Conservation (phyloP, 1,140 invertebrate species). For the Drosophila takahashii region DNA sequence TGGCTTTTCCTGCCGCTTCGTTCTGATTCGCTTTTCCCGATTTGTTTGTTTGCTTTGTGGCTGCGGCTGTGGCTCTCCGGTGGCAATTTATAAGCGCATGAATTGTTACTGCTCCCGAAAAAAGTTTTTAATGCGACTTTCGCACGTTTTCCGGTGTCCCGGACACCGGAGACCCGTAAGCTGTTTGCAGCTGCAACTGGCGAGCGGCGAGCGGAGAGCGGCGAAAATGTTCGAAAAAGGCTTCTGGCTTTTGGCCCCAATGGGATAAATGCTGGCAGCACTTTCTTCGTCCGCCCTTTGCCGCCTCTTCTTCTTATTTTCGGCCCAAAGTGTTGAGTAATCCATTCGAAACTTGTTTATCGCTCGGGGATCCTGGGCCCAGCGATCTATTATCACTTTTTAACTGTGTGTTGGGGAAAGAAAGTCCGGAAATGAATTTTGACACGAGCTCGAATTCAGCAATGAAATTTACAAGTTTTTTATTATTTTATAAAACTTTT, state of each 20-base stretch:
- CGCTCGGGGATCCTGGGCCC: constrained; percentile 23
- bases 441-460: too few relatives aligned
- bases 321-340: constrained; percentile 41
- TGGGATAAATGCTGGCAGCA: constrained; percentile 36
- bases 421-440: neutral
- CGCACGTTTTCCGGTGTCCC: constrained; percentile 66
- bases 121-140: constrained; percentile 73
- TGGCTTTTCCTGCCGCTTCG: constrained; percentile 3
- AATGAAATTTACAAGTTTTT: neutral
- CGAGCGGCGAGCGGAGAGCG: constrained; percentile 10
- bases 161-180: constrained; percentile 51
- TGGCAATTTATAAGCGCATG: constrained; percentile 76
- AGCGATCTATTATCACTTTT: constrained; percentile 43
- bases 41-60: constrained; percentile 47
- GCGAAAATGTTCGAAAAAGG: constrained; percentile 28
- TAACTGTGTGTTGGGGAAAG: neutral
- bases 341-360: constrained; percentile 46
- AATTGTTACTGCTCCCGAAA: constrained; percentile 65
- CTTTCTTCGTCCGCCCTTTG: constrained; percentile 15
- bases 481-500: neutral
- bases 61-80: constrained; percentile 38
- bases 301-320: constrained; percentile 3
- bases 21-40: constrained; percentile 26
- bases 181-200: constrained; percentile 32
- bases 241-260: constrained; percentile 15